Evolutionary conservation across 2,888 invertebrate genomes (phyloP).

Genomic region (Philonicus albiceps): DNA sequence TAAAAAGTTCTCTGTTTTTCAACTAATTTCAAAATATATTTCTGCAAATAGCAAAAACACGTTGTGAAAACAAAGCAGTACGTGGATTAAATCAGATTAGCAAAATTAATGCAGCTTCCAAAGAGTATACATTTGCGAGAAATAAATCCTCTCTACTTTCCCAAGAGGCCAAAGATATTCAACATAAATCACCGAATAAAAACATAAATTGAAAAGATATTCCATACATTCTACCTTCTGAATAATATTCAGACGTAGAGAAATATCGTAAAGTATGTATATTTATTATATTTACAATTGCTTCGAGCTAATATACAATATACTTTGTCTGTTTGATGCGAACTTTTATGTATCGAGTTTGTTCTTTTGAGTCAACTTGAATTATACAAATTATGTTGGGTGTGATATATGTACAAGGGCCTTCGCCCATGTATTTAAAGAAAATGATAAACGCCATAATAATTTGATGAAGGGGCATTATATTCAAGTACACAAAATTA

Average conservation of each 20-base stretch:
- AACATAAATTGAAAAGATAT: neutral
- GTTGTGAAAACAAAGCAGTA: neutral
- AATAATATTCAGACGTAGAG: neutral
- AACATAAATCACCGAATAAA: neutral
- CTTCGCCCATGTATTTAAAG: too few relatives aligned
- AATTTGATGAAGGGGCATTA: too few relatives aligned
- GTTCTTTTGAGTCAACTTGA: too few relatives aligned
- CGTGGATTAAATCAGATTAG: neutral
- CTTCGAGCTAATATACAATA: too few relatives aligned
- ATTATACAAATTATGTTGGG: too few relatives aligned
- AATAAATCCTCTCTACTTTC: neutral
- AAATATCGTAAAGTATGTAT: neutral
- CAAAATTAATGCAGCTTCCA: neutral
- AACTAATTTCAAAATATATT: neutral
- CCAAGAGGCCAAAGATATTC: neutral
- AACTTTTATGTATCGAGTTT: too few relatives aligned
- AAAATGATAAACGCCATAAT: too few relatives aligned
- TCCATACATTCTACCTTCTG: too few relatives aligned
- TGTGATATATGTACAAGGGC: too few relatives aligned
- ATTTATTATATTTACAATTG: neutral
- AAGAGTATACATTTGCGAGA: neutral
- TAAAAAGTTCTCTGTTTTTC: neutral
- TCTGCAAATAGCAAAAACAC: neutral
- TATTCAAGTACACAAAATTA: too few relatives aligned
- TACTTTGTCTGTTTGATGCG: too few relatives aligned